Base-by-base conservation (phyloP, 1,140 invertebrate genomes). In the Zaprionus lachaisei region DNA sequence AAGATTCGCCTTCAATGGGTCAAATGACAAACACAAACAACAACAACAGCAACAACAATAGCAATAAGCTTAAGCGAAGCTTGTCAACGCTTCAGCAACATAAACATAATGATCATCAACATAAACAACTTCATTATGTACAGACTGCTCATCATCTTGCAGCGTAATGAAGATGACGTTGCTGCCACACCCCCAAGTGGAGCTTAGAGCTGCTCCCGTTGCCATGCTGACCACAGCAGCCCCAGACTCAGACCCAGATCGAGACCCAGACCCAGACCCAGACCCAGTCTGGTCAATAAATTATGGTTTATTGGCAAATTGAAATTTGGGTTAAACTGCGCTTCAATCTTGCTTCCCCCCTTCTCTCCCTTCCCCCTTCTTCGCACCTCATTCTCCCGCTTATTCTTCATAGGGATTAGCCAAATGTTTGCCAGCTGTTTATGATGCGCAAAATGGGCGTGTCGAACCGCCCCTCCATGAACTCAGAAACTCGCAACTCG, bases 231-330 rank as follows among this genome's bases (percentile, higher is more conserved):
- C n/a, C 34, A 44, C 12, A 54, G 26, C 68, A 26, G 26, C 15
- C 2, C 11, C 31, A 28, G 28, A 28, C 4, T 0, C 24, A 24
- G 24, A 0, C 28, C 6, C 28, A 31, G 31, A 9, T 9, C 2
- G 9, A 28, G 26, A 55, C 28, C 6, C 28, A 31, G 28, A 2
- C 7, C 6, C 28, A 31, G 31, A 55, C 20, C 28, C 57, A 28
- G 28, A 31, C 70, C 61, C 66, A 38, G 65, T 20, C 51, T 63
- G 57, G 65, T 62, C 68, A 74, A 87, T 87, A 87, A 87, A 90
- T 87, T 84, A 87, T 76, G 81, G 73, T 84, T 89, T 67, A 89
- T 89, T 84, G 63, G 66, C 66, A 71, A 55, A 62, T 77, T 80
- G 64, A 75, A 83, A 72, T 71, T 41, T 41, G 65, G 31, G 58